Evolutionary conservation across 2,888 invertebrate species (phyloP).

Genomic region (Hypselothyrea guttata): DNA sequence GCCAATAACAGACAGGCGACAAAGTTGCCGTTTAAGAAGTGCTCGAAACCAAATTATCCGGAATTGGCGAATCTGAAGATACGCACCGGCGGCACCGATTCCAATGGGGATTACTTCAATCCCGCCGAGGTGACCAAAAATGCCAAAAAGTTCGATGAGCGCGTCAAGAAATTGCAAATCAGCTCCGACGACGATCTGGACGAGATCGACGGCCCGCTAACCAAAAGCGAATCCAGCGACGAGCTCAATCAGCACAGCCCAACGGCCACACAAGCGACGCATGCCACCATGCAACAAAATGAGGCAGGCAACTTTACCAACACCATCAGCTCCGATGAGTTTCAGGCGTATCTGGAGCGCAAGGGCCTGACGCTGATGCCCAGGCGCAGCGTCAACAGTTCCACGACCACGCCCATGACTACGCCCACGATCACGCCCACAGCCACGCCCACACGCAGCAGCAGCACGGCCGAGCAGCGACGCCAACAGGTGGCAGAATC

Average conservation of each 20-base stretch:
- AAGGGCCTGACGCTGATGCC: conserved; percentile 80
- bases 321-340: conserved; percentile 81
- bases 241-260: conserved; percentile 59
- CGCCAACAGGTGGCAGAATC: conserved; percentile 49
- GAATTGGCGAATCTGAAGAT: conserved; percentile 81
- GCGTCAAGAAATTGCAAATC: conserved; percentile 80
- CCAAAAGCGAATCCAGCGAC: conserved; percentile 81
- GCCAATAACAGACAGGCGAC: conserved; percentile 43
- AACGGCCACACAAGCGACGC: too few species aligned
- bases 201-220: conserved; percentile 80
- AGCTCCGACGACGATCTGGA: conserved; percentile 82
- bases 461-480: conserved; percentile 37
- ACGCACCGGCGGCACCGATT: conserved; percentile 77
- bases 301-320: conserved; percentile 77
- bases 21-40: conserved; percentile 77
- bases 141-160: conserved; percentile 82
- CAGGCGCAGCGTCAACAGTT: conserved; percentile 60
- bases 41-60: conserved; percentile 81
- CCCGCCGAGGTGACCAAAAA: conserved; percentile 81
- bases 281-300: conserved; percentile 3
- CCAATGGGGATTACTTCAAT: conserved; percentile 78
- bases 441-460: conserved; percentile 12
- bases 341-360: conserved; percentile 80
- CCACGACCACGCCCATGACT: background rate
- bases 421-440: conserved; percentile 16